phyloP scores from a whole-genome alignment of 2,797 vertebrate genomes.

The Pseudomugil tenellus region DNA sequence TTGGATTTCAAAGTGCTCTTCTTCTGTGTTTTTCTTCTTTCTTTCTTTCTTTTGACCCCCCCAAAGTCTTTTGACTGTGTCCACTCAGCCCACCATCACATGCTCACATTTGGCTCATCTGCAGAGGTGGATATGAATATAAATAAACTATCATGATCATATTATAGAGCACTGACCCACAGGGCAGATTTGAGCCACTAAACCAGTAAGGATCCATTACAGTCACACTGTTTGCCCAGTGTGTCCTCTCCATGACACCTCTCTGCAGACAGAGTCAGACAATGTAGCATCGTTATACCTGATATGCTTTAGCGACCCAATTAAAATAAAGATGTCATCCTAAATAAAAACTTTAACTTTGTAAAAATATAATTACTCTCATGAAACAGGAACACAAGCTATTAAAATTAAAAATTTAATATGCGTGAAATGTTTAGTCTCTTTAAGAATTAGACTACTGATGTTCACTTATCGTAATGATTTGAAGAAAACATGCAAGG shows the following conservation, averaged over 20 bases:
- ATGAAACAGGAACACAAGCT: constrained; percentile 4
- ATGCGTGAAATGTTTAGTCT: no score
- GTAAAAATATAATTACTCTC: background rate
- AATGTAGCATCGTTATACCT: constrained; percentile 72
- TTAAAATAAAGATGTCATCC: constrained; percentile 30
- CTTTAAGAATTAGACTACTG: no score
- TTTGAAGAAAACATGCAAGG: background rate
- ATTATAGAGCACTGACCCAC: constrained; percentile 23
- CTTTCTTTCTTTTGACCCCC: constrained; percentile 34
- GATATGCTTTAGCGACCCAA: constrained; percentile 80
- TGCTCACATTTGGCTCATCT: constrained; percentile 73
- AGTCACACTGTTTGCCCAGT: constrained; percentile 23
- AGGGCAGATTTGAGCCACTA: constrained; percentile 21
- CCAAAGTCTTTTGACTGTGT: constrained; percentile 36
- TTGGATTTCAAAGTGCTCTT: constrained; percentile 61
- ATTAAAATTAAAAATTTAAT: constrained; percentile 6
- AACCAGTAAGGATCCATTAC: background rate
- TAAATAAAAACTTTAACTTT: constrained; percentile 18
- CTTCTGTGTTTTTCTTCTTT: background rate
- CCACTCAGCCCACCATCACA: constrained; percentile 67
- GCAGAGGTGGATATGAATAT: constrained; percentile 59
- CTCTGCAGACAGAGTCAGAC: constrained; percentile 76
- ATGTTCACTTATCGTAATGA: background rate
- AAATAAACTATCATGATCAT: background rate
- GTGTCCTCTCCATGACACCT: constrained; percentile 36